These are phyloP conservation scores for Silurus lanzhouensis DNA, from an alignment of 2,797 vertebrate genomes.

Conservation along the genomic window DNA sequence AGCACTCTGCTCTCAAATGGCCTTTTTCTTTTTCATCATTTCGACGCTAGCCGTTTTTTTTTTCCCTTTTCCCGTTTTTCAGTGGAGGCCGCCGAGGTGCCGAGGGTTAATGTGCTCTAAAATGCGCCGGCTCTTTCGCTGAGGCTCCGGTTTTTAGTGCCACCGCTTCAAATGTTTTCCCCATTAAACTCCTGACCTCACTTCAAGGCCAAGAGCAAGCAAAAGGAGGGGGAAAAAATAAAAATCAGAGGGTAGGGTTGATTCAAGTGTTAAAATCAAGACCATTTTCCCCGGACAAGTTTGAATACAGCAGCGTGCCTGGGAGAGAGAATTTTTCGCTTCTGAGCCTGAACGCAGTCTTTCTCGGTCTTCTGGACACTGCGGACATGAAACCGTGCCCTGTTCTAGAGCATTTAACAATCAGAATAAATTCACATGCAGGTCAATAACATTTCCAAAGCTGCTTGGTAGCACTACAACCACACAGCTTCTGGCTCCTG, in stretches of 20 bases:
- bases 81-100: conserved; percentile 65
- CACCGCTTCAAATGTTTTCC: conserved; percentile 75
- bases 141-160: conserved; percentile 72
- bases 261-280: conserved; percentile 56
- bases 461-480: too few species aligned
- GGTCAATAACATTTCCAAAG: neutral
- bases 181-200: conserved; percentile 80
- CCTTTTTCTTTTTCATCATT: conserved; percentile 40
- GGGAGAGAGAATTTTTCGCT: conserved; percentile 39
- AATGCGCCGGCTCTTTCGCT: conserved; percentile 53
- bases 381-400: neutral
- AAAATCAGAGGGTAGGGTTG: conserved; percentile 53
- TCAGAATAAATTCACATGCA: neutral
- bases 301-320: conserved; percentile 35
- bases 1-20: conserved; percentile 37
- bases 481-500: neutral
- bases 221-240: conserved; percentile 4
- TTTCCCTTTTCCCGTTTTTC: conserved; percentile 34
- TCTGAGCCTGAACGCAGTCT: neutral
- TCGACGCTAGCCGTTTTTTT: conserved; percentile 37
- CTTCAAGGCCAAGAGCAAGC: conserved; percentile 71
- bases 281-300: conserved; percentile 30
- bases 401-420: neutral
- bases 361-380: neutral
- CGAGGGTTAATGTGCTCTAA: conserved; percentile 74